Conservation (phyloP, 1,140 invertebrate genomes). For the Probaryconus sp. region DNA sequence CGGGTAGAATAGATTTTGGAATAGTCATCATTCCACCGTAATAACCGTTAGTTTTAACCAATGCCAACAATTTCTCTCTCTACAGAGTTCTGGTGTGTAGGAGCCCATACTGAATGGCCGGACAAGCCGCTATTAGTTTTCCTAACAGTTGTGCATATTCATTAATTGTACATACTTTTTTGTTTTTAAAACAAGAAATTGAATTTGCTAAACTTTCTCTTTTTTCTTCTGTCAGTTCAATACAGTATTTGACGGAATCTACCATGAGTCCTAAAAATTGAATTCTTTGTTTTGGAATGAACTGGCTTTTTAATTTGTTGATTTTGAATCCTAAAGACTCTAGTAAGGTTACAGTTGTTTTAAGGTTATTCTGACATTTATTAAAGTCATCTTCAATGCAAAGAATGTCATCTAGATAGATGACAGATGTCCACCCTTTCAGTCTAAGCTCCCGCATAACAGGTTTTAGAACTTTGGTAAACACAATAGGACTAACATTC, state of each 20-base stretch:
- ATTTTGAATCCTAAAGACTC: conserved; percentile 20
- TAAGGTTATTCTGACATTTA: conserved; percentile 7
- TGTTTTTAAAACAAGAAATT: not conserved
- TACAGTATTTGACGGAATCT: conserved; percentile 7
- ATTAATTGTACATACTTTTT: not conserved
- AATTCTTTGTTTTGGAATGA: not conserved
- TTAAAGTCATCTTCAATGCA: not conserved
- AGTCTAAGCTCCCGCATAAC: conserved; percentile 24
- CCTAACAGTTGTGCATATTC: conserved; percentile 25
- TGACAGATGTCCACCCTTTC: conserved; percentile 1
- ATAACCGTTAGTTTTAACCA: not conserved
- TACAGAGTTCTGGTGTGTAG: not conserved
- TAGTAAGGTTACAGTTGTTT: not conserved
- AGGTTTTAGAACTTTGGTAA: conserved; percentile 56
- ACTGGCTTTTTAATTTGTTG: conserved; percentile 11
- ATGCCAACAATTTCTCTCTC: not conserved
- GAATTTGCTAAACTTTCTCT: not conserved
- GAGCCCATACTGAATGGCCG: conserved; percentile 4
- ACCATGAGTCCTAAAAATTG: conserved; percentile 31
- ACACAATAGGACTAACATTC: conserved; percentile 21
- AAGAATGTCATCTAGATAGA: conserved; percentile 17
- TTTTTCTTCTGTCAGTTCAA: conserved; percentile 24
- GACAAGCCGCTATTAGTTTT: conserved; percentile 1
- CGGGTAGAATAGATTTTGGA: not conserved
- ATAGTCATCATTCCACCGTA: not conserved